Conservation (phyloP, 2,888 invertebrate genomes). For the Pollenia amentaria region DNA sequence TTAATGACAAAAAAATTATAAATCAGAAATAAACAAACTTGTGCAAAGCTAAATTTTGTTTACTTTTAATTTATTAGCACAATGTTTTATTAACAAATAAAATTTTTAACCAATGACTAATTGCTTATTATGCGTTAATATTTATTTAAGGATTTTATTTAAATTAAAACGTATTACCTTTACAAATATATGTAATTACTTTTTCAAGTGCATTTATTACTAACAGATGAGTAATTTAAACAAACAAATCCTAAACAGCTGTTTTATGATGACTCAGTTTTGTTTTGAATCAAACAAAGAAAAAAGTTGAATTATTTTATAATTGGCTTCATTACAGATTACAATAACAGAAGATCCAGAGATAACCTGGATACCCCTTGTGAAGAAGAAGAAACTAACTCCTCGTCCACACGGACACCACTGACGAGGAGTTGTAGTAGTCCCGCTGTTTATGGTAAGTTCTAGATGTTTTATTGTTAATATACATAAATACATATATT, state of each 20-base stretch:
- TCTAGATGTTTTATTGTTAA: neutral
- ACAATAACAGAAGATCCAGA: conserved; percentile 88
- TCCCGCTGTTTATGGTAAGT: conserved; percentile 85
- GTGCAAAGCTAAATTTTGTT: conserved; percentile 3
- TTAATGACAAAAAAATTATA: too few species aligned
- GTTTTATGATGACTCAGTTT: too few species aligned
- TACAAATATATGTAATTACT: neutral
- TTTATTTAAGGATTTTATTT: conserved; percentile 24
- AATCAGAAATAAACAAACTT: too few species aligned
- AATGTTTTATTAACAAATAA: neutral
- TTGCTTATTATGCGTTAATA: neutral
- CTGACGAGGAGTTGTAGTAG: conserved; percentile 86
- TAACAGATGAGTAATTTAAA: conserved; percentile 7
- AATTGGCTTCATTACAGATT: conserved; percentile 86
- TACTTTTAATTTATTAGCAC: conserved; percentile 28
- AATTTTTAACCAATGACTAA: conserved; percentile 36
- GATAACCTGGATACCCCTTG: conserved; percentile 86
- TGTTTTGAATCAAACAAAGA: too few species aligned
- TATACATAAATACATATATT: too few species aligned
- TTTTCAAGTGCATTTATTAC: conserved; percentile 17
- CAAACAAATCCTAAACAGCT: too few species aligned
- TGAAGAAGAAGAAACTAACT: conserved; percentile 86
- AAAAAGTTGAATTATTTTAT: neutral
- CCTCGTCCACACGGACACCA: conserved; percentile 83
- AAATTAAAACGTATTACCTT: conserved; percentile 27